Evolutionary conservation across 2,113 vertebrate species (phyloP).

Genomic region (Coryphaenoides rupestris): DNA sequence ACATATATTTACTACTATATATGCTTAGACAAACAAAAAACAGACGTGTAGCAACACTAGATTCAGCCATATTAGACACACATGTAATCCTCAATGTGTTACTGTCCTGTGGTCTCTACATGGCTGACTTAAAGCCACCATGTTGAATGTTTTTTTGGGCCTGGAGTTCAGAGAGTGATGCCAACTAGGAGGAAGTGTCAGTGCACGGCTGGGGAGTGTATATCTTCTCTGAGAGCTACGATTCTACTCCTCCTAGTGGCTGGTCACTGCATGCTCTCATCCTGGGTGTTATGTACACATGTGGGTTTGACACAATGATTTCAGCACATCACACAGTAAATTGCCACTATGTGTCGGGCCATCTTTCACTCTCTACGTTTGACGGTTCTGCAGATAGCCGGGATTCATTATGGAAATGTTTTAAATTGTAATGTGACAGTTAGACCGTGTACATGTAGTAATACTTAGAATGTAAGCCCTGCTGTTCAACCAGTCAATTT

Average conservation of each 20-base stretch:
- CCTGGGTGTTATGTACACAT: constrained; percentile 40
- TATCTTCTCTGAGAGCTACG: constrained; percentile 46
- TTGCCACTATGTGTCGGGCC: constrained; percentile 18
- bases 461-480: constrained; percentile 50
- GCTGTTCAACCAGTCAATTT: constrained; percentile 68
- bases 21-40: neutral
- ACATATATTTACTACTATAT: constrained; percentile 5
- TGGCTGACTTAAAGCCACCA: no score
- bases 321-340: constrained; percentile 50
- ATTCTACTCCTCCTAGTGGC: constrained; percentile 75
- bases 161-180: no score
- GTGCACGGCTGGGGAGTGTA: constrained; percentile 25
- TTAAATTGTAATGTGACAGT: constrained; percentile 53
- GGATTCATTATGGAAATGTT: constrained; percentile 35
- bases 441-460: constrained; percentile 39
- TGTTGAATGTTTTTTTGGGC: no score
- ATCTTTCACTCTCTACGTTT: constrained; percentile 34
- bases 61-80: no score
- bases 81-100: no score
- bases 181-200: constrained; percentile 19
- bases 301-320: constrained; percentile 48
- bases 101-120: no score
- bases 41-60: no score
- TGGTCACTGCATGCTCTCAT: constrained; percentile 37
- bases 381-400: neutral